Conservation (phyloP, 2,113 vertebrate genomes). For the Gavialis gangeticus region DNA sequence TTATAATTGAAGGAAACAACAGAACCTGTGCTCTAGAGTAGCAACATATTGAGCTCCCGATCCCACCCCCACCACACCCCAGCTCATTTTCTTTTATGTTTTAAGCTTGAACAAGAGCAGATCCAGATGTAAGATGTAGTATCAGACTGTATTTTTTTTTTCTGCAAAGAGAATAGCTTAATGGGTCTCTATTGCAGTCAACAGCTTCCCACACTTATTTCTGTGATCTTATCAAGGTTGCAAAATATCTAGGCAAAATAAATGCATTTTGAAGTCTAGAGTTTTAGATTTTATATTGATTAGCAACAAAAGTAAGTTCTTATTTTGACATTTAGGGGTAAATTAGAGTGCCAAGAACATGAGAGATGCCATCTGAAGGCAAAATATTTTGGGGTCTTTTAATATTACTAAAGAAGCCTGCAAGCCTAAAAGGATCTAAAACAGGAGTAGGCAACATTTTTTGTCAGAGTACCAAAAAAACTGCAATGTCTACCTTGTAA, state of each 20-base stretch:
- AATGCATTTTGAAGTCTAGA: conserved; percentile 7
- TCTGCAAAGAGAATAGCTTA: conserved; percentile 32
- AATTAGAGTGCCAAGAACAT: neutral
- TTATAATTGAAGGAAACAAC: conserved; percentile 34
- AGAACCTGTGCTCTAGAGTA: neutral
- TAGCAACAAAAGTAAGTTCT: conserved; percentile 12
- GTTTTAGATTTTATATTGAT: neutral
- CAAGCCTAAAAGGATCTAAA: neutral
- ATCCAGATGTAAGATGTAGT: conserved; percentile 55
- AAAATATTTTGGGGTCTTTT: neutral
- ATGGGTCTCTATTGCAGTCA: neutral
- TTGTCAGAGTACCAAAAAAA: no score
- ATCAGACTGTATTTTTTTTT: conserved; percentile 14
- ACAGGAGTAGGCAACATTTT: neutral
- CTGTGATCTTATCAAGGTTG: conserved; percentile 37
- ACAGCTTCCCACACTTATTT: conserved; percentile 42
- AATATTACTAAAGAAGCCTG: neutral
- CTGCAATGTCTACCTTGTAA: no score
- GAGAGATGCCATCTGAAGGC: neutral
- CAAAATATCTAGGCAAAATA: conserved; percentile 4
- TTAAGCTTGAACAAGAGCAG: conserved; percentile 43
- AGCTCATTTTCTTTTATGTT: conserved; percentile 46
- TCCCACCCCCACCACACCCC: rapidly evolving
- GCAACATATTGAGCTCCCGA: neutral
- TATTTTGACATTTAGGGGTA: conserved; percentile 11